Conservation (phyloP, 2,888 invertebrate species). For the Ophion slaviceki region DNA sequence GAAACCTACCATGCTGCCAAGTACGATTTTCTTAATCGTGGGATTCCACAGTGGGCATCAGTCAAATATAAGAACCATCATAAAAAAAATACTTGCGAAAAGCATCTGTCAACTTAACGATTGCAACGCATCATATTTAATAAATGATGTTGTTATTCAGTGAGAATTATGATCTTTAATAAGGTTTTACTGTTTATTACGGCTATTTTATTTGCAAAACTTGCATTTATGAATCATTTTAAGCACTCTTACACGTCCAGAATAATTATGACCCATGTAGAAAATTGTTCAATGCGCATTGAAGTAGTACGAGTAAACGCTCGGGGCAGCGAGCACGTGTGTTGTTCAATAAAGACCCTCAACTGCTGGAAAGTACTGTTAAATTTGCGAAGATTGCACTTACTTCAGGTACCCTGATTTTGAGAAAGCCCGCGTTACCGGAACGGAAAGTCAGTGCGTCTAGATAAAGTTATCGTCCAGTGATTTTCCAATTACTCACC, state of each 20-base stretch:
- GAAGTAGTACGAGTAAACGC: conserved; percentile 53
- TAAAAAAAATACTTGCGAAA: not conserved
- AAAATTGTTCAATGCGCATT: not conserved
- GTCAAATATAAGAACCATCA: not conserved
- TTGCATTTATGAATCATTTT: not conserved
- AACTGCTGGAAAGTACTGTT: not conserved
- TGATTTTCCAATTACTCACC: conserved; percentile 21
- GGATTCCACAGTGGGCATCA: conserved; percentile 9
- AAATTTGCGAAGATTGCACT: not conserved
- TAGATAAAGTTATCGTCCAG: not conserved
- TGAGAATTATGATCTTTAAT: not conserved
- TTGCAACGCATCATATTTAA: not conserved
- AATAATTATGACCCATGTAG: not conserved
- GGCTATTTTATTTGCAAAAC: not conserved
- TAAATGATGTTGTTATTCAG: not conserved
- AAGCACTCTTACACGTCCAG: not conserved
- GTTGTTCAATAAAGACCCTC: not conserved
- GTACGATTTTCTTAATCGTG: conserved; percentile 34
- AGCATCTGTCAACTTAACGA: no score
- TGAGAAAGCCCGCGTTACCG: not conserved
- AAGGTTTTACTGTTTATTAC: not conserved
- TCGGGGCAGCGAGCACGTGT: conserved; percentile 57
- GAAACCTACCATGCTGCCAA: conserved; percentile 27
- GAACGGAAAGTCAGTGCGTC: not conserved
- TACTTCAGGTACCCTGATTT: not conserved